These are phyloP conservation scores for Thripadectes ignobilis DNA, from an alignment of 2,797 vertebrate genomes.

Conservation along the genomic window DNA sequence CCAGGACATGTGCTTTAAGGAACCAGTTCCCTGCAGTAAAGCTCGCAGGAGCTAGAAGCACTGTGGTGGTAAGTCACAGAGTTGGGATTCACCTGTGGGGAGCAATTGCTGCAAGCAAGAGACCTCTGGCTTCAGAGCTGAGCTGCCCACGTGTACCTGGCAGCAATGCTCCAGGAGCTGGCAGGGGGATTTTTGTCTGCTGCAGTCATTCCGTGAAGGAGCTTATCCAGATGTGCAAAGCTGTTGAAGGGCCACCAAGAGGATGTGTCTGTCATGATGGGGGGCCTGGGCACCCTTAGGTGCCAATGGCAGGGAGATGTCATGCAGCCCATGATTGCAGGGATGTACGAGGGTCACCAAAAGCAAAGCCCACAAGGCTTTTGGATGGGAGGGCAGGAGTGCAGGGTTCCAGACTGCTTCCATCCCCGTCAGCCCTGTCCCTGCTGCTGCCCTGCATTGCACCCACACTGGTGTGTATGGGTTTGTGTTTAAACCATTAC, in stretches of 20 bases:
- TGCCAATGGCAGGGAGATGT: not conserved
- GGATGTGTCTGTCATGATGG: not conserved
- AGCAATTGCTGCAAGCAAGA: not conserved
- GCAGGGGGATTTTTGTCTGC: not conserved
- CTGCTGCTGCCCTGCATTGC: not conserved
- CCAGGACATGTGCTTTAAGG: not conserved
- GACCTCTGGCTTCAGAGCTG: accelerated
- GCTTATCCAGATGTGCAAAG: not conserved
- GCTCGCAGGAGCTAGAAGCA: not conserved
- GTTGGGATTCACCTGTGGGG: not conserved
- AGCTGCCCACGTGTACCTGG: not conserved
- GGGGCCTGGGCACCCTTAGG: not conserved
- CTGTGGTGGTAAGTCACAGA: not conserved
- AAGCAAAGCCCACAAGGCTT: not conserved
- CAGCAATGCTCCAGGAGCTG: not conserved
- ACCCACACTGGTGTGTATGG: not conserved
- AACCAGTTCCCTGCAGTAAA: not conserved
- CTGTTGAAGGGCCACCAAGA: not conserved
- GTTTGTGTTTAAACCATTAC: constrained; percentile 42
- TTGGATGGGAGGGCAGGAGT: not conserved
- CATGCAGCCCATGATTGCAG: accelerated
- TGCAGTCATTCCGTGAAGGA: not conserved
- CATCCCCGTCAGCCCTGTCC: not conserved
- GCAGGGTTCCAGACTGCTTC: not conserved
- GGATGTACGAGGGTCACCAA: not conserved